Evolutionary conservation across 1,140 invertebrate species (phyloP).

Genomic region (Hesperophylax magnus): DNA sequence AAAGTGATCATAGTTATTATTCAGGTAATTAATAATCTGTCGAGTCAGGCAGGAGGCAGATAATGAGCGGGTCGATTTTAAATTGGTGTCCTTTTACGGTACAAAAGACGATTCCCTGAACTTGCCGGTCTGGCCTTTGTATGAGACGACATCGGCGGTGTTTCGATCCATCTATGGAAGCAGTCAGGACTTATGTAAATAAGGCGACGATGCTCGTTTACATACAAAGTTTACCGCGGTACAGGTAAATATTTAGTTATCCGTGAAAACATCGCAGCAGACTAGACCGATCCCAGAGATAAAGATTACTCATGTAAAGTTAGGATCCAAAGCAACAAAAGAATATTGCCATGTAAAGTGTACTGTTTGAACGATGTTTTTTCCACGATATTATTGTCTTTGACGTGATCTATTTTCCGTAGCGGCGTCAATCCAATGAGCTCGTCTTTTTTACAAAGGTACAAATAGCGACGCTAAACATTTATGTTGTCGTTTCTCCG

Average conservation of each 20-base stretch:
- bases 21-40: too few species aligned
- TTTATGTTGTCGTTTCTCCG: too few species aligned
- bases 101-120: background rate
- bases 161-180: slow-evolving; percentile 6
- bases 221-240: slow-evolving; percentile 18
- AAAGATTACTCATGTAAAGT: background rate
- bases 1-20: too few species aligned
- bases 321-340: background rate
- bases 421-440: background rate
- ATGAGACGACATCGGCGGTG: background rate
- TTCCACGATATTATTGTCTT: too few species aligned
- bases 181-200: background rate
- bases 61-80: background rate
- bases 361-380: too few species aligned
- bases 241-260: slow-evolving; percentile 17
- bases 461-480: too few species aligned
- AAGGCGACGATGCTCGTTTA: slow-evolving; percentile 8
- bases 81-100: background rate
- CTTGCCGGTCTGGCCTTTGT: background rate
- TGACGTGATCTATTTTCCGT: background rate
- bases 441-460: background rate
- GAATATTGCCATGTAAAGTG: background rate
- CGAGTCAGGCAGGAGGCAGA: background rate
- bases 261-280: background rate
- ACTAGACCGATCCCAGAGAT: background rate